Evolutionary conservation across 2,888 invertebrate genomes (phyloP).

Genomic region (Drosophila fungiperda): DNA sequence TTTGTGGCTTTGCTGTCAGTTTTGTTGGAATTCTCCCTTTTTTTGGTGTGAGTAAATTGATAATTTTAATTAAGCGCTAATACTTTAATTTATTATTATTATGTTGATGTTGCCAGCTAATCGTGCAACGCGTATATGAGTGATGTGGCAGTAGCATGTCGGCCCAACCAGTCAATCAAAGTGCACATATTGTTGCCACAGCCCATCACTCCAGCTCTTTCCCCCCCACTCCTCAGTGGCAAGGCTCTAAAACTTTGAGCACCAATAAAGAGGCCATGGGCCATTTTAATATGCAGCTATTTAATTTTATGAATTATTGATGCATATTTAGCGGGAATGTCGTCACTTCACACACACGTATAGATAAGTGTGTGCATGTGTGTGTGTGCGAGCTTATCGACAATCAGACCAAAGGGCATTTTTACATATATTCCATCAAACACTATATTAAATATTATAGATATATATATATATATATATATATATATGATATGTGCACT

Average conservation of each 20-base stretch:
- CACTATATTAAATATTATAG: constrained; percentile 32
- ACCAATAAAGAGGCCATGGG: neutral
- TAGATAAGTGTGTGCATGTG: neutral
- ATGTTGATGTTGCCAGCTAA: constrained; percentile 48
- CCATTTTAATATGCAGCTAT: constrained; percentile 60
- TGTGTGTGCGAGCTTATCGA: constrained; percentile 24
- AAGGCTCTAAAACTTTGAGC: neutral
- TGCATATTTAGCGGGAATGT: constrained; percentile 57
- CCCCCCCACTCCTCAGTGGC: neutral
- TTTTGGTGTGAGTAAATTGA: constrained; percentile 56
- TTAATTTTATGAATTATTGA: constrained; percentile 78
- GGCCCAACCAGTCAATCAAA: constrained; percentile 34
- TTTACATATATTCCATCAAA: constrained; percentile 41
- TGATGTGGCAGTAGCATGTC: constrained; percentile 55
- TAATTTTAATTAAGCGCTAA: constrained; percentile 81
- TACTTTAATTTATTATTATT: constrained; percentile 77
- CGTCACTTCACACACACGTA: constrained; percentile 12
- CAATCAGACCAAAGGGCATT: constrained; percentile 59
- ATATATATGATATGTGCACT: constrained; percentile 33
- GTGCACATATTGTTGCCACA: constrained; percentile 12
- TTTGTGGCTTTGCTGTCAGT: constrained; percentile 19
- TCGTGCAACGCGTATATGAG: constrained; percentile 42
- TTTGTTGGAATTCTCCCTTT: constrained; percentile 43
- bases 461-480: constrained; percentile 30
- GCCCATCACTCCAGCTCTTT: no score